phyloP scores from a whole-genome alignment of 2,797 vertebrate genomes.

The Molossus alvarezi region DNA sequence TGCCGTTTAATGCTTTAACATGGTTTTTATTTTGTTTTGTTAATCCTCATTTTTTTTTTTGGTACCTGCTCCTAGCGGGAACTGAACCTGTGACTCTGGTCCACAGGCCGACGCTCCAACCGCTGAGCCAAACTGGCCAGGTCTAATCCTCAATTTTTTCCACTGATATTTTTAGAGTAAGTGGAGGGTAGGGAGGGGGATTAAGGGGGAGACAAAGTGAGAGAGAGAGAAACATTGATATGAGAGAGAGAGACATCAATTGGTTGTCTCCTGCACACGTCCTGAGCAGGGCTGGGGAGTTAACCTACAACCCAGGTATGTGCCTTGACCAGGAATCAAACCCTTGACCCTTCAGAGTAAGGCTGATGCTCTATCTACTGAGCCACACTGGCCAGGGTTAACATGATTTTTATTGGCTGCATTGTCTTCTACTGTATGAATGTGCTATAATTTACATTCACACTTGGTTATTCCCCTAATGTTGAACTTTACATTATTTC shows the following conservation, averaged over 20 bases:
- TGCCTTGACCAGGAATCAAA: too few relatives aligned
- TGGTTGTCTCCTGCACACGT: neutral
- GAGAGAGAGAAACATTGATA: neutral
- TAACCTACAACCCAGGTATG: too few relatives aligned
- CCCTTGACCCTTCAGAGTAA: too few relatives aligned
- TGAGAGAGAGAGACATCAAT: neutral
- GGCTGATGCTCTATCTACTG: too few relatives aligned
- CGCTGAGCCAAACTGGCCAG: too few relatives aligned
- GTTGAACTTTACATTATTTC: constrained; percentile 35
- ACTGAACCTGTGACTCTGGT: too few relatives aligned
- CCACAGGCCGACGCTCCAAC: too few relatives aligned
- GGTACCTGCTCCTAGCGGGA: too few relatives aligned
- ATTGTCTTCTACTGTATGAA: neutral
- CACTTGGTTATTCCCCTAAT: constrained; percentile 39
- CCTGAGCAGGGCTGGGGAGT: neutral
- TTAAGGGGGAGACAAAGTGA: neutral
- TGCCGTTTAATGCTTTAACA: constrained; percentile 38
- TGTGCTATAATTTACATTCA: neutral
- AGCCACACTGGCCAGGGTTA: neutral
- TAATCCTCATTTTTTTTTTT: too few relatives aligned
- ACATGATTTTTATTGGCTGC: constrained; percentile 56
- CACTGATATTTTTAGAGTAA: too few relatives aligned
- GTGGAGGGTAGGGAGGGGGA: too few relatives aligned
- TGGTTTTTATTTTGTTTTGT: constrained; percentile 54
- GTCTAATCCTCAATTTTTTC: too few relatives aligned